Conservation (phyloP, 2,888 invertebrate genomes). For the Aradus depressus region DNA sequence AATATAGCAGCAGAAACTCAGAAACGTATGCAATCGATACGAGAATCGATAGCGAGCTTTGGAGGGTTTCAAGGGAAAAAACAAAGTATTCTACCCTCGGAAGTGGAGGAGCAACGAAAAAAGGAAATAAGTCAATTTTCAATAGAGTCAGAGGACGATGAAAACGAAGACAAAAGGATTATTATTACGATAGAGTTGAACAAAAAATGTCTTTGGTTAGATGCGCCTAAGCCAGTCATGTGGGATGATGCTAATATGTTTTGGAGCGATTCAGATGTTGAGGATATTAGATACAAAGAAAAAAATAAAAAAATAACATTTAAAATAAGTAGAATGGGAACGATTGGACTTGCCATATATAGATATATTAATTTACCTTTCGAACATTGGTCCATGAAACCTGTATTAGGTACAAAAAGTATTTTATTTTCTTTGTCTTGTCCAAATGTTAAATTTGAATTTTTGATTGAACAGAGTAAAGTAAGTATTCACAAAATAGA, state of each 20-base stretch:
- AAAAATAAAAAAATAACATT: neutral
- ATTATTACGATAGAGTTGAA: neutral
- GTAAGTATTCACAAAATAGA: too few species aligned
- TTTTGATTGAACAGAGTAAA: too few species aligned
- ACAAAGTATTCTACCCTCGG: too few species aligned
- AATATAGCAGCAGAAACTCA: too few species aligned
- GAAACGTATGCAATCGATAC: too few species aligned
- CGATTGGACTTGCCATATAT: neutral
- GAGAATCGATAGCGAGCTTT: too few species aligned
- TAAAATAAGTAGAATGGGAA: conserved; percentile 2
- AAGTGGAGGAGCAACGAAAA: too few species aligned
- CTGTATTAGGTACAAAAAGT: too few species aligned
- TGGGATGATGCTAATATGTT: neutral
- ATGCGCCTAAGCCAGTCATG: neutral
- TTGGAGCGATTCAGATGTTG: neutral
- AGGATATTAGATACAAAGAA: conserved; percentile 1
- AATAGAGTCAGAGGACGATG: neutral
- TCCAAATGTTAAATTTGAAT: too few species aligned
- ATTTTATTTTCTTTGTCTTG: too few species aligned
- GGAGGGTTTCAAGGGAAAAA: too few species aligned
- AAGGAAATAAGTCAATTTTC: too few species aligned
- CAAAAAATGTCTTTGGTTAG: neutral
- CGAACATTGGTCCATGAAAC: neutral
- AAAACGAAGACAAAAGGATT: neutral
- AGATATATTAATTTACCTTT: neutral